Percentiles rank a stretch among this genome's conserved stretches.
phyloP scores from a whole-genome alignment of 2,888 invertebrate genomes.

The Lypha dubia region DNA sequence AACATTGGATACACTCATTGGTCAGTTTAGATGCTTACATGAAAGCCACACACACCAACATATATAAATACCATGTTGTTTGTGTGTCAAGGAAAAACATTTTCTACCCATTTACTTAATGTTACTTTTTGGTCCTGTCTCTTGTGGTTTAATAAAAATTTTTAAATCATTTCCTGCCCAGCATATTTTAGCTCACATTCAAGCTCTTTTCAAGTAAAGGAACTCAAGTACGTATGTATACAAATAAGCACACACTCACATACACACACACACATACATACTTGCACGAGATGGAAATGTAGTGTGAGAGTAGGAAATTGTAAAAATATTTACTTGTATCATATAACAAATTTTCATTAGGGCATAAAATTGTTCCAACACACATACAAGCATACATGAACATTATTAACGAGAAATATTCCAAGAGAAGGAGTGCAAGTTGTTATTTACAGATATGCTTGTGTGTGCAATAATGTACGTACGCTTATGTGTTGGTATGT shows the following conservation, averaged over 20 bases:
- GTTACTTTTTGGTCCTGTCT: constrained; percentile 52
- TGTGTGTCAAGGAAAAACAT: constrained; percentile 55
- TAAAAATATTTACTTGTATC: constrained; percentile 69
- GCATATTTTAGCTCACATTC: constrained; percentile 58
- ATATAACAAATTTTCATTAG: constrained; percentile 71
- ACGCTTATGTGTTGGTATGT: constrained; percentile 15
- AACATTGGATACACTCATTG: constrained; percentile 17
- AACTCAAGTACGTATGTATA: neutral
- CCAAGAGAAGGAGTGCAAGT: constrained; percentile 53
- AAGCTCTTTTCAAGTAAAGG: constrained; percentile 11
- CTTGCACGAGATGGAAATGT: no score
- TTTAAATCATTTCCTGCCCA: constrained; percentile 72
- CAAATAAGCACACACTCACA: neutral
- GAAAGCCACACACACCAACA: constrained; percentile 4
- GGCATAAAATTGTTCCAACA: constrained; percentile 65
- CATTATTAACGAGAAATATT: constrained; percentile 15
- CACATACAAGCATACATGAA: neutral
- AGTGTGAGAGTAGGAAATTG: constrained; percentile 58
- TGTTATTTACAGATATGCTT: constrained; percentile 40
- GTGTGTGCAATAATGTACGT: neutral
- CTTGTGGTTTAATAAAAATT: constrained; percentile 60
- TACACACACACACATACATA: constrained; percentile 7
- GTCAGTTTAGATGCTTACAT: constrained; percentile 32
- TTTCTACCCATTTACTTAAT: constrained; percentile 36
- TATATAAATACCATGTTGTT: constrained; percentile 25